Base-by-base conservation (phyloP, 2,888 invertebrate species). In the Hypena proboscidalis region DNA sequence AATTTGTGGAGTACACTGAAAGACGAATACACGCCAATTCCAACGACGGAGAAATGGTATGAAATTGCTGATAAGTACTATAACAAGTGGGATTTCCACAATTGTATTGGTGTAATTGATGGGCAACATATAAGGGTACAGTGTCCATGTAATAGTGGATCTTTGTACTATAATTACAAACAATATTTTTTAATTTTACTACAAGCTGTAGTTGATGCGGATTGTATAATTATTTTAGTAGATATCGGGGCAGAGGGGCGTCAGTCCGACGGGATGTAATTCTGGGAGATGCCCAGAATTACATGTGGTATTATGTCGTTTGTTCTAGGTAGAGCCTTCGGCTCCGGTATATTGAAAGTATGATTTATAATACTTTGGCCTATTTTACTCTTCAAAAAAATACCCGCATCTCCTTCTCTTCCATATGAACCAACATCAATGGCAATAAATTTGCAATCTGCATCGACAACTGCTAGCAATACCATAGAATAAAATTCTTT, bases 221-320 rank as follows among this genome's bases (percentile, higher is more conserved):
- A 44, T 23, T 40, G 37, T 32, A 49, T 33, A 49, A 35, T 44
- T 44, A 49, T 44, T 41, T 42, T 31, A 36, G 32, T 39, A 39
- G 43, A 49, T 43, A 32, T 49, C 10, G 49, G 49, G 35, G 39
- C 33, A 34, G 34, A 40, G 21, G 40, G 44, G 29, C 23, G 36
- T 31, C 32, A 44, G 23, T 32, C 34, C 15, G 49, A 38, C 33
- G 38, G 25, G 23, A 26, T 31, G 26, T 30, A 34, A 22, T 42
- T 42, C 31, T n/a, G n/a, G n/a, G n/a, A 31, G 23, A 27, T 25
- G 15, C 45, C 45, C 29, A 45, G 23, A 26, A 45, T 10, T 30
- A 33, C 38, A 25, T 45, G 45, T 35, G 42, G 42, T 22, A 23
- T 31, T 30, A 42, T 27, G 20, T 35, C 25, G 36, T 31, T 27